Evolutionary conservation across 2,113 vertebrate species (phyloP).

Genomic region (Uropsilus gracilis): DNA sequence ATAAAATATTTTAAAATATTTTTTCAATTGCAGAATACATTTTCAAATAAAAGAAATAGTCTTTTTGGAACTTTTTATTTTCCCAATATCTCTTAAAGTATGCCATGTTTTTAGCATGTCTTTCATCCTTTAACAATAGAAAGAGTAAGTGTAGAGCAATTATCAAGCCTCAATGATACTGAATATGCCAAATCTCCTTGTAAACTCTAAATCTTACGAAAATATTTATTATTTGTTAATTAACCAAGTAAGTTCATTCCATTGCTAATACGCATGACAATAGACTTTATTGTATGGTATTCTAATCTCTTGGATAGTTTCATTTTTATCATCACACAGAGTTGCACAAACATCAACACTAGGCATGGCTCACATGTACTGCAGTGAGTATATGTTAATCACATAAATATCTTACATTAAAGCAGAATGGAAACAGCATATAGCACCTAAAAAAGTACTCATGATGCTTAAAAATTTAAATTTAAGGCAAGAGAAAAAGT

Average conservation of each 20-base stretch:
- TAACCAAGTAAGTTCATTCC: background rate
- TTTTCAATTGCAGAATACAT: background rate
- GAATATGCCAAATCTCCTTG: background rate
- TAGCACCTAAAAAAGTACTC: too few species aligned
- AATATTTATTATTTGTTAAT: background rate
- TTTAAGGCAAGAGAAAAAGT: too few species aligned
- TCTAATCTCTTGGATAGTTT: background rate
- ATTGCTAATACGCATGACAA: background rate
- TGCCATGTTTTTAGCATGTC: background rate
- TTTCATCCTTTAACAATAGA: background rate
- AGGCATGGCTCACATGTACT: background rate
- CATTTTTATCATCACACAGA: background rate
- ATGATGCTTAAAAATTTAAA: too few species aligned
- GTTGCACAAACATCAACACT: fast-evolving
- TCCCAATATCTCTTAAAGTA: background rate
- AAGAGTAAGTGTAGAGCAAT: background rate
- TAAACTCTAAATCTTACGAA: background rate
- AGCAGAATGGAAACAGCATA: background rate
- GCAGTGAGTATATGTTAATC: background rate
- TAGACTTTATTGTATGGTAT: background rate
- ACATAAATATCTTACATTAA: background rate
- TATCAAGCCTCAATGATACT: background rate
- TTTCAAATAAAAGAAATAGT: background rate
- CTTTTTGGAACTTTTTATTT: background rate
- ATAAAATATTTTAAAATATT: background rate